Conservation (phyloP, 2,797 vertebrate genomes). For the Steatocranus sp. region DNA sequence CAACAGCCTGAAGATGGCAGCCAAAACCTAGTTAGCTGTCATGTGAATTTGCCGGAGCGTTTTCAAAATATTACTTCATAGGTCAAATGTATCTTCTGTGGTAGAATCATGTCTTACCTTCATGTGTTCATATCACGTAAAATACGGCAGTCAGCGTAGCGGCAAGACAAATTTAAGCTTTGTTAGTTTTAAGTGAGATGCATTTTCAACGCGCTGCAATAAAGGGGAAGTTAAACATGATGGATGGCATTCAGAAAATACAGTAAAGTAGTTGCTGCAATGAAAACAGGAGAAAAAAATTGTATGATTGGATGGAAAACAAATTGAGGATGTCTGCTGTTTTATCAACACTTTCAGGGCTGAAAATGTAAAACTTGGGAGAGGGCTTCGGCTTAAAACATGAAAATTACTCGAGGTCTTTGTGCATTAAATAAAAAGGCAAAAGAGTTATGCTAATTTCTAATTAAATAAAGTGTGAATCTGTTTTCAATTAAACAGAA, state of each 20-base stretch:
- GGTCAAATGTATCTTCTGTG: slow-evolving; percentile 60
- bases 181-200: slow-evolving; percentile 60
- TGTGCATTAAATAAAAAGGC: slow-evolving; percentile 37
- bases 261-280: slow-evolving; percentile 14
- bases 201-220: slow-evolving; percentile 37
- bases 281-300: slow-evolving; percentile 11
- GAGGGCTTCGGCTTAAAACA: slow-evolving; percentile 6
- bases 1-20: slow-evolving; percentile 80
- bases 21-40: slow-evolving; percentile 71
- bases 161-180: slow-evolving; percentile 45
- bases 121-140: slow-evolving; percentile 50
- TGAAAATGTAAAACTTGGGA: slow-evolving; percentile 33
- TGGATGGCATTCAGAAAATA: slow-evolving; percentile 44
- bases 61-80: slow-evolving; percentile 67
- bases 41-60: slow-evolving; percentile 18
- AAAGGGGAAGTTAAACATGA: slow-evolving; percentile 50
- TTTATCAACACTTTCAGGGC: slow-evolving; percentile 30
- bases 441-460: slow-evolving; percentile 44
- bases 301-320: slow-evolving; percentile 45
- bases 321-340: slow-evolving; percentile 20
- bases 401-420: slow-evolving; percentile 33
- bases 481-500: slow-evolving; percentile 48
- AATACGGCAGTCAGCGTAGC: slow-evolving; percentile 37
- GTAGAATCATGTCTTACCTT: slow-evolving; percentile 50
- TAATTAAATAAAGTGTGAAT: slow-evolving; percentile 46